Percentiles rank a stretch among this genome's conserved stretches.
phyloP scores from a whole-genome alignment of 2,888 invertebrate species.

The Macrosiphum euphorbiae region DNA sequence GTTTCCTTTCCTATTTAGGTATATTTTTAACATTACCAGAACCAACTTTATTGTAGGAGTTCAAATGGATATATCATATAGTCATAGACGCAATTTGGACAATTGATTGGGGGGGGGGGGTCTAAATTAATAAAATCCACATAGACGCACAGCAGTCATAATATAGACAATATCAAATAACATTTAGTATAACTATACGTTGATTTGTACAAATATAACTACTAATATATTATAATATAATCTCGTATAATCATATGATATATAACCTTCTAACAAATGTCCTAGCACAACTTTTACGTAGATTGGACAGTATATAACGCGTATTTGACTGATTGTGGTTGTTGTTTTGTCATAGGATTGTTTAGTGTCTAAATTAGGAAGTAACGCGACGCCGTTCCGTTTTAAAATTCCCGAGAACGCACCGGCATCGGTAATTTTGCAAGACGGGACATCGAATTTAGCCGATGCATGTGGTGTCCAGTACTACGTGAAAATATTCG shows the following conservation, averaged over 20 bases:
- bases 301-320: background rate
- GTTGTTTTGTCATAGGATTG: slow-evolving; percentile 76
- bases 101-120: too few relatives aligned
- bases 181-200: too few relatives aligned
- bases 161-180: too few relatives aligned
- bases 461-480: slow-evolving; percentile 94
- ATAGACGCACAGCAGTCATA: too few relatives aligned
- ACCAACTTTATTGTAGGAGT: too few relatives aligned
- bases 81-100: too few relatives aligned
- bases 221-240: too few relatives aligned
- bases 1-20: too few relatives aligned
- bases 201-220: too few relatives aligned
- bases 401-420: slow-evolving; percentile 85
- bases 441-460: slow-evolving; percentile 82
- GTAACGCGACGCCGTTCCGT: slow-evolving; percentile 86
- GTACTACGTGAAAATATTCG: slow-evolving; percentile 90
- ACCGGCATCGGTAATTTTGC: slow-evolving; percentile 92
- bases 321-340: background rate
- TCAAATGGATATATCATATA: too few relatives aligned
- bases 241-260: background rate
- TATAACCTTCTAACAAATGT: background rate
- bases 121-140: too few relatives aligned
- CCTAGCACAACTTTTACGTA: background rate
- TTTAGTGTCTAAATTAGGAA: slow-evolving; percentile 86
- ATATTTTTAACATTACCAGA: too few relatives aligned